Evolutionary conservation across 2,888 invertebrate genomes (phyloP).

Genomic region (Oasisia sp.): DNA sequence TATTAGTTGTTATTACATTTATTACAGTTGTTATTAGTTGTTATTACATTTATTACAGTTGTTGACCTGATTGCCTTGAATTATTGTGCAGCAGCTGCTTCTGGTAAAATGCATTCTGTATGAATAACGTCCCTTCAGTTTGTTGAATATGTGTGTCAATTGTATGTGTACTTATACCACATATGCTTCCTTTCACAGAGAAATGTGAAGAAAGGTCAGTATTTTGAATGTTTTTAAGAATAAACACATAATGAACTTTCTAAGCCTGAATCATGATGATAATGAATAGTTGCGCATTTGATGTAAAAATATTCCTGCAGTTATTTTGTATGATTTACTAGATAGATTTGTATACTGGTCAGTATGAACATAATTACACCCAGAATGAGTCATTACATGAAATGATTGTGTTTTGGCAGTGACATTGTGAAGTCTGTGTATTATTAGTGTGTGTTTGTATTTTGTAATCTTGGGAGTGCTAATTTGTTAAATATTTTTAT

Average conservation of each 20-base stretch:
- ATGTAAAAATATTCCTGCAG: background rate
- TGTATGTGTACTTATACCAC: background rate
- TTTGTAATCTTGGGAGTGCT: no score
- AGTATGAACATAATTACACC: no score
- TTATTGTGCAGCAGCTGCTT: background rate
- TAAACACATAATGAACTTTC: background rate
- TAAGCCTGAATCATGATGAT: background rate
- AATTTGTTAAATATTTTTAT: no score
- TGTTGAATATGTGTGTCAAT: background rate
- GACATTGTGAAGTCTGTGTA: no score
- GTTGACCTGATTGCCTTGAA: no score
- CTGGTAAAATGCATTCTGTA: background rate
- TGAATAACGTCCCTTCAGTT: background rate
- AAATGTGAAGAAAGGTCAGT: conserved; percentile 5
- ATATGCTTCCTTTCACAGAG: background rate
- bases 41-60: no score
- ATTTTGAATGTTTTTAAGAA: background rate
- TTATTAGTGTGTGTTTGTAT: no score
- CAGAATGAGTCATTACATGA: no score
- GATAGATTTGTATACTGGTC: no score
- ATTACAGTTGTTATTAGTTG: no score
- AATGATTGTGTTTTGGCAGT: no score
- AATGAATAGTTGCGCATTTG: background rate
- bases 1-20: no score
- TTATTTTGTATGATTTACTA: background rate